These are phyloP conservation scores for Apamea crenata DNA, from an alignment of 2,888 invertebrate species.

Conservation along the genomic window DNA sequence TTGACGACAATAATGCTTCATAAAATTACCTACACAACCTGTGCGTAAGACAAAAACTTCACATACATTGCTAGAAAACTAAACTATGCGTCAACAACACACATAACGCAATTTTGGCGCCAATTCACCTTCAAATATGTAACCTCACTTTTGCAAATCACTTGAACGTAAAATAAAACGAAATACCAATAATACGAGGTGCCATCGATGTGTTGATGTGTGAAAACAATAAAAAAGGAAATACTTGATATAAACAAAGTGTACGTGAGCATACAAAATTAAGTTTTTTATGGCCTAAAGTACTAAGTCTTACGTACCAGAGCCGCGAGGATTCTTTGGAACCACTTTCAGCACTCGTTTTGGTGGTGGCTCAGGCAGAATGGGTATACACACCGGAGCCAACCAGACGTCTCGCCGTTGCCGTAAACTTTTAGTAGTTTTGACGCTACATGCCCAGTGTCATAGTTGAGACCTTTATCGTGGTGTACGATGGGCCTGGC, in stretches of 20 bases:
- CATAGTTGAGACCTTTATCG: constrained; percentile 86
- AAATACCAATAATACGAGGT: constrained; percentile 26
- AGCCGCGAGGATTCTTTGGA: constrained; percentile 72
- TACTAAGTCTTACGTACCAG: constrained; percentile 69
- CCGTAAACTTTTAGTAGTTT: constrained; percentile 86
- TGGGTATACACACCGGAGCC: constrained; percentile 64
- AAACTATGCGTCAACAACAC: constrained; percentile 4
- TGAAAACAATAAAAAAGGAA: constrained; percentile 26
- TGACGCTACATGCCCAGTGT: constrained; percentile 86
- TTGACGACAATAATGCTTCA: background rate
- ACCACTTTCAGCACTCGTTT: constrained; percentile 76
- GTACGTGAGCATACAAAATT: constrained; percentile 32
- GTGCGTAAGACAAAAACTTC: background rate
- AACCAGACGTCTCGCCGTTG: constrained; percentile 76
- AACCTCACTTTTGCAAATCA: constrained; percentile 25
- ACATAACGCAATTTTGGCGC: constrained; percentile 45
- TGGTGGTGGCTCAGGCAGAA: constrained; percentile 69
- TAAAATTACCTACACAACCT: background rate
- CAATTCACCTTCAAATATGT: constrained; percentile 17
- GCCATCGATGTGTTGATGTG: constrained; percentile 5
- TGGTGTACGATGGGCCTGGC: constrained; percentile 83
- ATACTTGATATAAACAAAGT: constrained; percentile 34
- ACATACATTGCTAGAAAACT: constrained; percentile 4
- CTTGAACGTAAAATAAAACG: constrained; percentile 28
- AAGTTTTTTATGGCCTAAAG: constrained; percentile 5